A percentile compares a stretch with the other conserved stretches of the same genome.
Evolutionary conservation across 2,113 vertebrate species (phyloP).

Genomic region (cattle (Bos taurus)): DNA sequence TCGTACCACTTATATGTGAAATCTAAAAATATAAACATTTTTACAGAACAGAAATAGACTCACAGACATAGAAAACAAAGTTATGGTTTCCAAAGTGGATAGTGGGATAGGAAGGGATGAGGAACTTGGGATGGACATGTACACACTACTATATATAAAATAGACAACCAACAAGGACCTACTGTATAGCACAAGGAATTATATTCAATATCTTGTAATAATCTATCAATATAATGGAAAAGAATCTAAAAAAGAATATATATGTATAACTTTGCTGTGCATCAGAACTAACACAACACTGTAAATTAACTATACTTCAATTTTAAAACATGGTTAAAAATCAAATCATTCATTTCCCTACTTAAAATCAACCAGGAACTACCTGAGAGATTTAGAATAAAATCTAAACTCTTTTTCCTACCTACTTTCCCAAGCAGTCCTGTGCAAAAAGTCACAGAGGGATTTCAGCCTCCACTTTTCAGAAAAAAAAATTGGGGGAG

Average conservation of each 20-base stretch:
- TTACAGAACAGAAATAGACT: neutral
- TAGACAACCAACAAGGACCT: neutral
- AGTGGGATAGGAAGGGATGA: neutral
- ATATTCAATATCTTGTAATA: neutral
- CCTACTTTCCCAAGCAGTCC: neutral
- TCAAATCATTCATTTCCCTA: neutral
- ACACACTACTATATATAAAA: neutral
- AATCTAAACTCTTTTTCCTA: neutral
- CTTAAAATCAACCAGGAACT: neutral
- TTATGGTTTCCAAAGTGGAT: neutral
- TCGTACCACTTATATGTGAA: neutral
- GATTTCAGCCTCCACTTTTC: neutral
- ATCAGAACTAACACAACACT: neutral
- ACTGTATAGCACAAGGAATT: neutral
- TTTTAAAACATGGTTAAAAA: neutral
- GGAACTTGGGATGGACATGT: neutral
- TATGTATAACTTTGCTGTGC: neutral
- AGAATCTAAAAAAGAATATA: neutral
- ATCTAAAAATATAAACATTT: neutral
- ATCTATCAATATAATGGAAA: neutral
- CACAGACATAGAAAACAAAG: neutral
- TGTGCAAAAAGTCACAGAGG: neutral
- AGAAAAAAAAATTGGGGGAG: neutral
- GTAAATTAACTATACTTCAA: neutral
- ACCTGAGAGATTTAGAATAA: neutral